Base-by-base conservation (phyloP, 2,113 vertebrate genomes). In the Oriolus oriolus region DNA sequence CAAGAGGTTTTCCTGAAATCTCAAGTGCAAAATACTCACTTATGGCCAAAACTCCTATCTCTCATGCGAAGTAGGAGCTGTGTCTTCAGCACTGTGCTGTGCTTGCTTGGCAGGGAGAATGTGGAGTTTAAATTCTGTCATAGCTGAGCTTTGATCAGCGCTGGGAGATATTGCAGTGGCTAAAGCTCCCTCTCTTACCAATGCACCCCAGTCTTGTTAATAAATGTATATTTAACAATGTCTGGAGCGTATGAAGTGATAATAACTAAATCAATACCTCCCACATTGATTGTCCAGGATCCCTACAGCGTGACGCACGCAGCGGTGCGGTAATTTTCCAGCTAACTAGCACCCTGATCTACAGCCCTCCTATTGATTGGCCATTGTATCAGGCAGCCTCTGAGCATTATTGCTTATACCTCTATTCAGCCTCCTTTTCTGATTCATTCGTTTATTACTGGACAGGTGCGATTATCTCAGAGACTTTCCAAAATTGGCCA, bases 221-320 rank as follows among this genome's bases (percentile, higher is more conserved):
- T 98, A 98, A 98, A 98, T 98, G 97, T 97, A 97, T 97, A 96
- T 98, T 98, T 98, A 98, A 98, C 97, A 97, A 97, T 98, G 97
- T 97, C 95, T 98, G 96, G 95, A 97, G 96, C 97, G 68, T 97
- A 98, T 98, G 97, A 97, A 97, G 97, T 97, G 97, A 98, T 97
- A 97, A 98, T 98, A 98, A 97, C 97, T 97, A 97, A 98, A 98
- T 98, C 97, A 97, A 97, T 98, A 98, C 95, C 95, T 93, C 95
- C 94, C 92, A 96, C 97, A 98, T 98, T 98, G 97, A 98, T 98
- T 98, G 97, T 97, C 94, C 97, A 97, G 96, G 96, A 97, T 97
- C 96, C 97, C 96, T 97, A 95, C 97, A 98, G 97, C 95, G 93
- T 97, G 96, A 97, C 96, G 94, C 96, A 97, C 84, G 70, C 81